A percentile compares a stretch with the other conserved stretches of the same genome.
Conservation (phyloP, 2,113 vertebrate genomes). For the Oenanthe melanoleuca region DNA sequence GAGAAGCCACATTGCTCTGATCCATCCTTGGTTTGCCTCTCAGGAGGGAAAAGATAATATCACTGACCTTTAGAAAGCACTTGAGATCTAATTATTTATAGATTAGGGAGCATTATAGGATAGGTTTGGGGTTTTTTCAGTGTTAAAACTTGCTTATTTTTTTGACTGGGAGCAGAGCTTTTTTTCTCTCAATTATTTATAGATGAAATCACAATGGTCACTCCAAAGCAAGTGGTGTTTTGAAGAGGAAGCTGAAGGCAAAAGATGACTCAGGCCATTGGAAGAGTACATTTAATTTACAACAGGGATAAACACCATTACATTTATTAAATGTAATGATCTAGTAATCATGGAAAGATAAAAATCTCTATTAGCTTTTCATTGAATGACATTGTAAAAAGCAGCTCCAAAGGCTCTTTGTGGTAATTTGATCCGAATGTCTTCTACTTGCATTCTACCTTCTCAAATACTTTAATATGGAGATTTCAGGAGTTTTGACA, state of each 20-base stretch:
- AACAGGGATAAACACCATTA: not conserved
- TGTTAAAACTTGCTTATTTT: not conserved
- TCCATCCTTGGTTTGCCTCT: not conserved
- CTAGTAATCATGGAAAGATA: not conserved
- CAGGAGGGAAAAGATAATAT: not conserved
- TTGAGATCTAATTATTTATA: not conserved
- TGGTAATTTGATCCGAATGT: not conserved
- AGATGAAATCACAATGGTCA: not conserved
- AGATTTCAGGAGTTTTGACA: not conserved
- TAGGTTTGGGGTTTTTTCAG: not conserved
- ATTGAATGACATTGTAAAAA: not conserved
- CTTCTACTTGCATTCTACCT: not conserved
- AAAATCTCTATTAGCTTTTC: not conserved
- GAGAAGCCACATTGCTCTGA: not conserved
- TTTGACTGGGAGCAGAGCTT: not conserved
- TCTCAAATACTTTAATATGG: not conserved
- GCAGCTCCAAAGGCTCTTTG: not conserved
- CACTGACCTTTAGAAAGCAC: not conserved
- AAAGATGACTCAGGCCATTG: not conserved
- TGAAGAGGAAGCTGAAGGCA: not conserved
- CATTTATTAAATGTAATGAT: not conserved
- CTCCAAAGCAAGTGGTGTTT: not conserved
- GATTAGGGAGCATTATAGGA: not conserved
- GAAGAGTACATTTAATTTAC: not conserved
- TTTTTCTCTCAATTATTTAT: not conserved